Evolutionary conservation across 2,113 vertebrate genomes (phyloP), one percentile per base, ranked within the genome.

Genomic region (Gallinago jamesoni): DNA sequence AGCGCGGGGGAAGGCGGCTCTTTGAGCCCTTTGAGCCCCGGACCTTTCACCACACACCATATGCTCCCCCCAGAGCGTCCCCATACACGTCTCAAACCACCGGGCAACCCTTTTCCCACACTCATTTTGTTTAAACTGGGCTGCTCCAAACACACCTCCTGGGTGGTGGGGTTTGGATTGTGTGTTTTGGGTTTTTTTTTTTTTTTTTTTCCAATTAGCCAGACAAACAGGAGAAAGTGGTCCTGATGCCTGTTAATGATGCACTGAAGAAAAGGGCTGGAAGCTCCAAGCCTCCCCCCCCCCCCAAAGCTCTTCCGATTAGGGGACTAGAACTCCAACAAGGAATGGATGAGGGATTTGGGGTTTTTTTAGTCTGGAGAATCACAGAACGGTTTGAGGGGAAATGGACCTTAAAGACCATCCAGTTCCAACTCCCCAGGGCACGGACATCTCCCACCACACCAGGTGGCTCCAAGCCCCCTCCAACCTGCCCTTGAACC

Each of bases 31-130:
- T 78, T 82, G 79, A 87, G 72, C 55, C 89, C 87, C 2, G 1
- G 87, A 90, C 94, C 95, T 94, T 93, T 90, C 94, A 83, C 69
- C 93, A 86, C 59, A 12, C 59, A 77, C 94, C 94, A 96, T 89
- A 89, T 95, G 94, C 96, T 96, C 78, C 77, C 74, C 90, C 21
- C 35, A n/a, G 84, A 43, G 92, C 92, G 94, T 59, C 95, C 85
- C 96, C 81, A 33, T 87, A 80, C 90, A 80, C 22, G 12, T 31
- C 87, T 90, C 41, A 25, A 64, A 89, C 90, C 79, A 91, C 53
- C 90, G 60, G 7, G 59, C 90, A 56, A 75, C 66, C 95, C 85
- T 87, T 85, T 85, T 96, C 94, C 90, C 95, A 95, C 94, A 52
- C 84, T 63, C 0, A 3, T 72, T 87, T 89, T 47, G 87, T 91